Percentiles rank a stretch among this genome's conserved stretches.
These are phyloP conservation scores for Centroberyx gerrardi DNA, from an alignment of 2,797 vertebrate genomes.

Conservation along the genomic window DNA sequence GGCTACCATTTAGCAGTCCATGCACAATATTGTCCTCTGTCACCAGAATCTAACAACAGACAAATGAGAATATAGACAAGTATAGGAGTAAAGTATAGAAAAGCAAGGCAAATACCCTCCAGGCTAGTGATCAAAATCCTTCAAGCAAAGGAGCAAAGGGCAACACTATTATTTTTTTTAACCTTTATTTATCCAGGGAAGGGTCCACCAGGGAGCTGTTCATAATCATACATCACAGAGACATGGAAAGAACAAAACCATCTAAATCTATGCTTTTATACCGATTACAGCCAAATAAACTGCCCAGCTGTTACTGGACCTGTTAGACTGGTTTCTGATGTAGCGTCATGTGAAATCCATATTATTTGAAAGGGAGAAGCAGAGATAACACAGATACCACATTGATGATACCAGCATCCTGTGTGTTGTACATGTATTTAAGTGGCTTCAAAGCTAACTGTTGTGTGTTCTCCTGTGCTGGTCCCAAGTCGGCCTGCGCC, in stretches of 20 bases:
- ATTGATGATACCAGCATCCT: too few species aligned
- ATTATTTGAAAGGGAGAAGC: too few species aligned
- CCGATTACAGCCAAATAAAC: too few species aligned
- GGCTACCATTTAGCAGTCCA: constrained; percentile 1
- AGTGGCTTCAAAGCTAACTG: neutral
- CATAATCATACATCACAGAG: neutral
- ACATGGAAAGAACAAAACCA: too few species aligned
- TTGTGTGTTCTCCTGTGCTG: neutral
- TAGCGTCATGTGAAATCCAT: too few species aligned
- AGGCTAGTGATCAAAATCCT: neutral
- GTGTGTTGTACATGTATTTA: too few species aligned
- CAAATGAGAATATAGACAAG: neutral
- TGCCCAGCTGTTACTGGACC: too few species aligned
- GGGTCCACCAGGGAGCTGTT: neutral
- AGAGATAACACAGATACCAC: too few species aligned
- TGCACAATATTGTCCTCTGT: neutral
- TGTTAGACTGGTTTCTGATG: too few species aligned
- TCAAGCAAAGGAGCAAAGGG: neutral
- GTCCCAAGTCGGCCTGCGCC: constrained; percentile 12
- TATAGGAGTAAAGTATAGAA: neutral
- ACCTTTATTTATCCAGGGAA: neutral
- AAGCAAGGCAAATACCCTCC: neutral
- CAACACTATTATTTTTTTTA: neutral
- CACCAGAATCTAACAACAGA: constrained; percentile 13
- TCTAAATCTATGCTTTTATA: too few species aligned